Conservation (phyloP, 2,113 vertebrate genomes). For the Ptyas mucosa region DNA sequence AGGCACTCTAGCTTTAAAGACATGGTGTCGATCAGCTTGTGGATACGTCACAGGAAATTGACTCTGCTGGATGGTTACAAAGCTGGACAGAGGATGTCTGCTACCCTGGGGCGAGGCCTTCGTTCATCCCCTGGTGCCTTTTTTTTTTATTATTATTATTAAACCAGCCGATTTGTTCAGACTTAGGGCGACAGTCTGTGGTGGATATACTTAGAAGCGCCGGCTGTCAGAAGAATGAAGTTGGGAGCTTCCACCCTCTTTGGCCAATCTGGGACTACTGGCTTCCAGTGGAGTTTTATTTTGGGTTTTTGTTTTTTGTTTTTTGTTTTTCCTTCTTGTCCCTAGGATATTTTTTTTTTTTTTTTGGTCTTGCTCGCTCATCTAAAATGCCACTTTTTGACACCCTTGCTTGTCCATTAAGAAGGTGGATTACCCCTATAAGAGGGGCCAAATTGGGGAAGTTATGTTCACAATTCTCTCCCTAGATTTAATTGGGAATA, state of each 20-base stretch:
- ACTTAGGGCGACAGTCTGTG: conserved; percentile 71
- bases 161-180: conserved; percentile 69
- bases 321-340: conserved; percentile 66
- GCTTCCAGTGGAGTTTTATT: conserved; percentile 69
- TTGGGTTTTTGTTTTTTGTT: conserved; percentile 50
- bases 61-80: conserved; percentile 76
- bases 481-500: conserved; percentile 99
- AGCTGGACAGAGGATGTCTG: conserved; percentile 62
- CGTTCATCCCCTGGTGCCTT: conserved; percentile 55
- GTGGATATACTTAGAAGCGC: conserved; percentile 73
- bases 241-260: conserved; percentile 71
- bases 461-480: conserved; percentile 98
- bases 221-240: conserved; percentile 75
- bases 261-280: conserved; percentile 75
- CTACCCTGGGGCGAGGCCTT: conserved; percentile 56
- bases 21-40: conserved; percentile 61
- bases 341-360: conserved; percentile 70
- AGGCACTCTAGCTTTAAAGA: conserved; percentile 69
- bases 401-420: conserved; percentile 81
- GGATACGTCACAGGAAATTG: conserved; percentile 72
- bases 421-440: conserved; percentile 85
- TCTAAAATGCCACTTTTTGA: conserved; percentile 78
- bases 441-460: conserved; percentile 86
- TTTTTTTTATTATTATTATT: conserved; percentile 27
- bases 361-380: conserved; percentile 79